These are phyloP conservation scores for Ceratoteleas bidentatus DNA, from an alignment of 1,140 invertebrate genomes.

Conservation along the genomic window DNA sequence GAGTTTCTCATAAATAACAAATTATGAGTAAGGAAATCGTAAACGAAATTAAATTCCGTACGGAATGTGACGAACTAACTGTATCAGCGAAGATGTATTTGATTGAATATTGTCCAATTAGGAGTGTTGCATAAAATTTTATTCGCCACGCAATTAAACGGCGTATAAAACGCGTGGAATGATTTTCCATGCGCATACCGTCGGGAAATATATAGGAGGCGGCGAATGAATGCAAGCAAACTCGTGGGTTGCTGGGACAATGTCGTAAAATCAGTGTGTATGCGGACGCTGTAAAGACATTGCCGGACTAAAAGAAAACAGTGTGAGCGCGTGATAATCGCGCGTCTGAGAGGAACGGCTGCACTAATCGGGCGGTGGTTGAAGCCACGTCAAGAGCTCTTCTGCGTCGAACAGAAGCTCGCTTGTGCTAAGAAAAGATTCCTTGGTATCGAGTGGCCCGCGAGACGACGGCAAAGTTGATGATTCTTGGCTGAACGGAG, in stretches of 20 bases:
- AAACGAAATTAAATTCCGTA: too few relatives aligned
- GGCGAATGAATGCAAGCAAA: constrained; percentile 41
- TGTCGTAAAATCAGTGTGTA: constrained; percentile 46
- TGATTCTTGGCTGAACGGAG: constrained; percentile 54
- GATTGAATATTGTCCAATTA: constrained; percentile 34
- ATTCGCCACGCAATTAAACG: constrained; percentile 27
- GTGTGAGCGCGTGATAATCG: constrained; percentile 48
- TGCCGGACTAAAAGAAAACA: constrained; percentile 52
- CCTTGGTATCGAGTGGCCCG: constrained; percentile 55
- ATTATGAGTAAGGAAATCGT: too few relatives aligned
- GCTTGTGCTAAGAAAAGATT: constrained; percentile 64
- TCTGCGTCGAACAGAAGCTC: constrained; percentile 70
- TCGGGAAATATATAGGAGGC: constrained; percentile 13
- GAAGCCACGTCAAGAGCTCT: constrained; percentile 55
- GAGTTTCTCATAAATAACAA: too few relatives aligned
- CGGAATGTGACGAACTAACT: neutral
- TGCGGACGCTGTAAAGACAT: constrained; percentile 62
- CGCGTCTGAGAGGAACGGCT: constrained; percentile 57
- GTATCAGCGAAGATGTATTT: constrained; percentile 1
- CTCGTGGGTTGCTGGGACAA: constrained; percentile 32
- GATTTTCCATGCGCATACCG: constrained; percentile 18
- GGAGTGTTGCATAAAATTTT: constrained; percentile 25
- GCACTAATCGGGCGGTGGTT: constrained; percentile 67
- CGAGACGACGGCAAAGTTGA: constrained; percentile 44
- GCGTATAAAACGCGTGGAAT: constrained; percentile 16